A percentile compares a stretch with the other conserved stretches of the same genome.
Conservation (phyloP, 2,888 invertebrate genomes). For the Balanococcus diminutus region DNA sequence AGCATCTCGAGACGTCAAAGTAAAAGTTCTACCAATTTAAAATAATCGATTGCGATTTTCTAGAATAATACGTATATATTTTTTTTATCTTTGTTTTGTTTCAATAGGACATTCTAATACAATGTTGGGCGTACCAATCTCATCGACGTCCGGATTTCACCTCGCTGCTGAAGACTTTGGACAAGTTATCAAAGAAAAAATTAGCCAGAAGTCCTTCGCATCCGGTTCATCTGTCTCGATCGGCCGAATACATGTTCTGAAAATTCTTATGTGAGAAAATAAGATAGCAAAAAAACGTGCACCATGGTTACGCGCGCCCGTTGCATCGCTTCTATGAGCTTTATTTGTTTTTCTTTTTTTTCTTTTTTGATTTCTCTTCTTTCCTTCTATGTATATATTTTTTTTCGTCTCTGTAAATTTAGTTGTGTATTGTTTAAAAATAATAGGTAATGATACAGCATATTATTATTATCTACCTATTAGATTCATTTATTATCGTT, state of each 20-base stretch:
- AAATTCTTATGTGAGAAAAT: too few relatives aligned
- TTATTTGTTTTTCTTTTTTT: slow-evolving; percentile 60
- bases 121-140: slow-evolving; percentile 91
- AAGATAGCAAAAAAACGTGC: neutral
- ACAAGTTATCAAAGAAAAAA: slow-evolving; percentile 92
- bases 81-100: too few relatives aligned
- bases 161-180: slow-evolving; percentile 77
- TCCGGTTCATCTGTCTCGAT: slow-evolving; percentile 94
- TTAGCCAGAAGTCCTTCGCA: slow-evolving; percentile 97
- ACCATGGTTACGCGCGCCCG: slow-evolving; percentile 25
- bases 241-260: slow-evolving; percentile 94
- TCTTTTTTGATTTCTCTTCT: neutral
- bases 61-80: too few relatives aligned
- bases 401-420: slow-evolving; percentile 17
- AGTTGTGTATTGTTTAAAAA: neutral
- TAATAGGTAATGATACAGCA: neutral
- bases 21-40: slow-evolving; percentile 62
- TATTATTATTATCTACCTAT: neutral
- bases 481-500: neutral
- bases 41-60: neutral
- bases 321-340: slow-evolving; percentile 60
- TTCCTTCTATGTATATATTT: slow-evolving; percentile 4
- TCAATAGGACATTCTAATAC: slow-evolving; percentile 95
- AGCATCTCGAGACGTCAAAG: slow-evolving; percentile 95
- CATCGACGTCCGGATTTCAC: slow-evolving; percentile 90